These are phyloP conservation scores for Scaptomyza pallida DNA, from an alignment of 1,140 invertebrate genomes.

Conservation along the genomic window DNA sequence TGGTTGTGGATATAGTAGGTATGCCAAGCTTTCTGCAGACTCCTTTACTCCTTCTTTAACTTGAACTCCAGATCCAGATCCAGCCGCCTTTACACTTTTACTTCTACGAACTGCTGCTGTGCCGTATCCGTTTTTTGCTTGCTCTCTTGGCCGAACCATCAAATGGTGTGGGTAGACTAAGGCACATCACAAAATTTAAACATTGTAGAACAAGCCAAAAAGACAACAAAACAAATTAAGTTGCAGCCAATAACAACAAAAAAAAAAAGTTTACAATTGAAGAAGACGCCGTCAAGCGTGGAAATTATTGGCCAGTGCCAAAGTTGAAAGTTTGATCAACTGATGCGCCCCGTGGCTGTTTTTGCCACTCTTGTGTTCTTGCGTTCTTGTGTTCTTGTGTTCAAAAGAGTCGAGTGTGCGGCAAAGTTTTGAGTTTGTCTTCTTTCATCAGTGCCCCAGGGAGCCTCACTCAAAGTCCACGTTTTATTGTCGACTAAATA, in stretches of 20 bases:
- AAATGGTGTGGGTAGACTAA: conserved; percentile 81
- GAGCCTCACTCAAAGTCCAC: conserved; percentile 27
- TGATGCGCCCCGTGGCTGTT: conserved; percentile 53
- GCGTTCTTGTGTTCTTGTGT: too few relatives aligned
- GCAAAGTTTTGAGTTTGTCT: conserved; percentile 57
- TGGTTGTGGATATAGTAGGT: conserved; percentile 55
- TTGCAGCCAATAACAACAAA: conserved; percentile 41
- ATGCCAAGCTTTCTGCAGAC: conserved; percentile 23
- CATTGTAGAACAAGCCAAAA: conserved; percentile 22
- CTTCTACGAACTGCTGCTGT: background rate
- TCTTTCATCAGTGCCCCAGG: conserved; percentile 46
- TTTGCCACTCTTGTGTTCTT: conserved; percentile 49
- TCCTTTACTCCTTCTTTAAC: background rate
- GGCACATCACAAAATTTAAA: conserved; percentile 57
- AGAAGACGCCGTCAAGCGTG: conserved; percentile 72
- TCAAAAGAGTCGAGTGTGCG: conserved; percentile 18
- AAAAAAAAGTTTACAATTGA: conserved; percentile 73
- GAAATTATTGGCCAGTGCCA: conserved; percentile 76
- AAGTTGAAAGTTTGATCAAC: conserved; percentile 74
- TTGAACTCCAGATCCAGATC: conserved; percentile 16
- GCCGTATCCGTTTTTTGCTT: conserved; percentile 1
- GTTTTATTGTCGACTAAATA: conserved; percentile 33
- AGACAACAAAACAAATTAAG: conserved; percentile 43
- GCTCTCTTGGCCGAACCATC: conserved; percentile 59
- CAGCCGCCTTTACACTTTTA: background rate